These are phyloP conservation scores for Bimastos eiseni DNA, from an alignment of 2,888 invertebrate genomes.

Conservation along the genomic window DNA sequence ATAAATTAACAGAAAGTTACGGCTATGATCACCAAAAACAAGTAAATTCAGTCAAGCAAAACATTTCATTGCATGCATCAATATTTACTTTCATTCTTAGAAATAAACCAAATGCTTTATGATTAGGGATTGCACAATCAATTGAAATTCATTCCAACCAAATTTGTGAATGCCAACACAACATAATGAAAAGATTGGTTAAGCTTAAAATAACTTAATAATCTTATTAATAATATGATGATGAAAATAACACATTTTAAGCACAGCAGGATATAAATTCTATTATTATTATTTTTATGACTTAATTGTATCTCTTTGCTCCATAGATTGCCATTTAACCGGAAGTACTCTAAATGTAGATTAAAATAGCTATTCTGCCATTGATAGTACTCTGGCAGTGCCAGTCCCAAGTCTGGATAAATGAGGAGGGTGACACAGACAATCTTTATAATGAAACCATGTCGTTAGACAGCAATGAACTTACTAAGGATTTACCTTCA, in stretches of 20 bases:
- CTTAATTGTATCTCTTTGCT: too few relatives aligned
- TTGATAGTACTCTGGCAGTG: too few relatives aligned
- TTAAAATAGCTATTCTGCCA: too few relatives aligned
- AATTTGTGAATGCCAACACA: background rate
- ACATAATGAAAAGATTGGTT: background rate
- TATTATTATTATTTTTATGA: too few relatives aligned
- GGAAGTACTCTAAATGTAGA: too few relatives aligned
- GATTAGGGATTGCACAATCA: background rate
- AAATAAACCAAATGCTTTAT: background rate
- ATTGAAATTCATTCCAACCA: background rate
- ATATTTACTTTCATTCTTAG: background rate
- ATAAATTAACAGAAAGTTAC: background rate
- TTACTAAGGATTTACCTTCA: too few relatives aligned
- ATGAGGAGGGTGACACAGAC: too few relatives aligned
- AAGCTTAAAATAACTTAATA: background rate
- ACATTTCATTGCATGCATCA: background rate
- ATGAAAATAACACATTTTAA: background rate
- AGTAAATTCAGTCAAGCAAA: background rate
- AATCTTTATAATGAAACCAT: too few relatives aligned
- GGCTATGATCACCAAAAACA: background rate
- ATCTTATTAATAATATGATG: background rate
- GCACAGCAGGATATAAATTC: too few relatives aligned
- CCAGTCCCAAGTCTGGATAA: too few relatives aligned
- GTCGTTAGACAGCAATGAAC: too few relatives aligned
- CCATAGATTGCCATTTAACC: too few relatives aligned